Base-by-base conservation (phyloP, 2,888 invertebrate genomes). In the Hydriomena furcata region DNA sequence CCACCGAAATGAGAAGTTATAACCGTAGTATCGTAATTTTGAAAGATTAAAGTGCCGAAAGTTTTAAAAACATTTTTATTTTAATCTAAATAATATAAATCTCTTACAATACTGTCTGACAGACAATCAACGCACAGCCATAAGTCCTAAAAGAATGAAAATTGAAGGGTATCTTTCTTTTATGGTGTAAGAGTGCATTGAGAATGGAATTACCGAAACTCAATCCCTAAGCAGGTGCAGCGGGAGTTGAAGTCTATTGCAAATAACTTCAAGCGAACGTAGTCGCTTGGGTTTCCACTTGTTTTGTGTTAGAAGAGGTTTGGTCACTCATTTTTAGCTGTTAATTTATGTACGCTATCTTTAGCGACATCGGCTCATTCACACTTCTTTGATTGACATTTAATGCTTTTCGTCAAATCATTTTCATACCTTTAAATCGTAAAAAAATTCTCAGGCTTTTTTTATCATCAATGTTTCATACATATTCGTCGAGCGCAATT, bases 1-100 rank as follows among this genome's bases (percentile, higher is more conserved):
- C 55, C 57, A 58, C 53, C 46, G 53, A 52, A 61, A 61, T 57
- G 52, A 56, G 55, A 58, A 61, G 56, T 61, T 61, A 61, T 57
- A 55, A 48, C 51, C 49, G 46, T 52, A 46, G 38, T 58, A 49
- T 58, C 56, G 51, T 61, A 55, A 56, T 57, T 59, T 61, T 52
- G 40, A 32, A 55, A 59, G 52, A 35, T 59, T 38, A 61, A 61
- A 57, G 61, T 46, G 51, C 58, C 61, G 61, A 57, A 42, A 38
- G 34, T 49, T 41, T 41, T 41, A 42, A 45, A 42, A 42, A 38
- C 37, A 25, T 21, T 42, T 10, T 23, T 52, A 52, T 42, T 46
- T 24, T 12, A 38, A 38, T 24, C 38, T 44, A 44, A 38, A 31
- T 37, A 31, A 1, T 17, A 25, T n/a, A n/a, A n/a, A n/a, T n/a